Evolutionary conservation across 64 coral and sea anemone genomes (phyloP).

Genomic region (Exaiptasia diaphana): DNA sequence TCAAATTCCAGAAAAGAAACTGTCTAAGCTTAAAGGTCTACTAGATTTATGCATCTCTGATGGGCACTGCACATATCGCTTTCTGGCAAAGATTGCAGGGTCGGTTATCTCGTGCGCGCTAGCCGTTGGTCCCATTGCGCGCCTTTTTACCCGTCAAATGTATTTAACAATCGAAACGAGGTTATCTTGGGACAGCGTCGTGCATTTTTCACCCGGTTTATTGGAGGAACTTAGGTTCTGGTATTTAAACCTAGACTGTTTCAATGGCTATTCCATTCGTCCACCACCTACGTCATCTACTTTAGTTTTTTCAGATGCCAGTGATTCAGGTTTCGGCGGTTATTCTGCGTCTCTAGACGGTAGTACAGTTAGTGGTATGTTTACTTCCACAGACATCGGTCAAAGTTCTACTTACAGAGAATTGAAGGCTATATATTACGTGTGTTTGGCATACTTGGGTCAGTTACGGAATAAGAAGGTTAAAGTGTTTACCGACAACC

Average conservation of each 20-base stretch:
- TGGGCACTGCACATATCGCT: neutral
- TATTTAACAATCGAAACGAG: constrained; percentile 8
- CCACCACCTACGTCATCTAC: neutral
- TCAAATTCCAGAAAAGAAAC: constrained; percentile 48
- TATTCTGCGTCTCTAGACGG: constrained; percentile 16
- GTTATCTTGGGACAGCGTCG: neutral
- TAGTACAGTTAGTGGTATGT: neutral
- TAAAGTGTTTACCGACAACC: neutral
- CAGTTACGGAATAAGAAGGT: neutral
- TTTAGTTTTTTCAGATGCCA: neutral
- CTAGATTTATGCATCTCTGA: constrained; percentile 13
- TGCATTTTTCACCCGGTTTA: neutral
- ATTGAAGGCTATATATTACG: constrained; percentile 1
- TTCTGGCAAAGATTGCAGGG: constrained; percentile 20
- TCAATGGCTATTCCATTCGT: constrained; percentile 4
- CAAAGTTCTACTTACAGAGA: constrained; percentile 5
- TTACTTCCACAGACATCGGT: neutral
- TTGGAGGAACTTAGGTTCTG: neutral
- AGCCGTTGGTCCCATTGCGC: constrained; percentile 18
- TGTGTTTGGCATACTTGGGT: neutral
- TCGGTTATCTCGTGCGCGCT: constrained; percentile 17
- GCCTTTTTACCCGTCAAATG: constrained; percentile 15
- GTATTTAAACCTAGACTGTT: constrained; percentile 5
- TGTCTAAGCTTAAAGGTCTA: constrained; percentile 41
- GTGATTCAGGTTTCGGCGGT: neutral